Evolutionary conservation across 2,113 vertebrate genomes (phyloP).

Genomic region (Budorcas taxicolor): DNA sequence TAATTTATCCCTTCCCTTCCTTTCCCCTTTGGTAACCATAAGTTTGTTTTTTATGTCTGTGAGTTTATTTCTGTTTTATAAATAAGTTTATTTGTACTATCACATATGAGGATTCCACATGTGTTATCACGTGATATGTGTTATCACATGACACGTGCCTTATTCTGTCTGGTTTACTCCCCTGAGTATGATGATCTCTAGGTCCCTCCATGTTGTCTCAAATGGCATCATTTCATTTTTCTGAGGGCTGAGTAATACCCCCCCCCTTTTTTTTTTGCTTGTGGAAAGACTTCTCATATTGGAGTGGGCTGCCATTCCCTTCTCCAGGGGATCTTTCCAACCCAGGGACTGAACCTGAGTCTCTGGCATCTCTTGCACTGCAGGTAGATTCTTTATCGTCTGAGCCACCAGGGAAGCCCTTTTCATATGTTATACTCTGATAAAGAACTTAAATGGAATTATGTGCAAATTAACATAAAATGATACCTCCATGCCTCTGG

Average conservation of each 20-base stretch:
- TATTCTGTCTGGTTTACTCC: not conserved
- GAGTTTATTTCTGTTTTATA: not conserved
- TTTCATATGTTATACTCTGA: conserved; percentile 81
- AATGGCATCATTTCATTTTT: not conserved
- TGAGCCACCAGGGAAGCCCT: not conserved
- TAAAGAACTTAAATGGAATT: conserved; percentile 75
- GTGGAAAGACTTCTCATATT: not conserved
- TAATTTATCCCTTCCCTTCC: not conserved
- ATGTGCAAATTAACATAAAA: conserved; percentile 72
- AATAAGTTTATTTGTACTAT: not conserved
- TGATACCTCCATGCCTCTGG: conserved; percentile 66
- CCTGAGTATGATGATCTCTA: not conserved
- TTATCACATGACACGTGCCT: not conserved
- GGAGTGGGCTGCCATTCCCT: not conserved
- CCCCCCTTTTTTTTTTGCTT: fast-evolving
- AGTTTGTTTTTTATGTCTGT: not conserved
- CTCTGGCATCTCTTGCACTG: not conserved
- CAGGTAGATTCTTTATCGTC: not conserved
- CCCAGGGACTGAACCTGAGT: not conserved
- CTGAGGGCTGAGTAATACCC: not conserved
- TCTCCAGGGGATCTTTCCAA: not conserved
- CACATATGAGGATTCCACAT: not conserved
- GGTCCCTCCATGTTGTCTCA: not conserved
- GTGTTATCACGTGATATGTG: not conserved
- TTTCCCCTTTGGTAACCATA: not conserved